These are phyloP conservation scores for Ciconia boyciana DNA, from an alignment of 2,113 vertebrate species.

Conservation along the genomic window DNA sequence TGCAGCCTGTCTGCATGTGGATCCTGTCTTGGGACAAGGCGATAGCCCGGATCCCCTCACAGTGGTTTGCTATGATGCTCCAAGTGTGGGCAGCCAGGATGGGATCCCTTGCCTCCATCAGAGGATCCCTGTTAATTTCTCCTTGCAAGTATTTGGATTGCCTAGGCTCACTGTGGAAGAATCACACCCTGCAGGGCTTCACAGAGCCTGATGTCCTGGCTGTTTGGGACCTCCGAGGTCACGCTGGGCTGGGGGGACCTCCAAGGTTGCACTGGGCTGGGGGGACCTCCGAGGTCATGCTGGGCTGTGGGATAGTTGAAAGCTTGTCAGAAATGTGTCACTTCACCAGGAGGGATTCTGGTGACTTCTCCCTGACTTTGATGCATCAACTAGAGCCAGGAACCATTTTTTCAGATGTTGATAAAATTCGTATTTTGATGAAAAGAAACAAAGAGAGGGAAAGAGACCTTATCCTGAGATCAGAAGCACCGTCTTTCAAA, in stretches of 20 bases:
- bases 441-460: not conserved
- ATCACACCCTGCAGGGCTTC: not conserved
- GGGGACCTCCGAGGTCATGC: not conserved
- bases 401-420: not conserved
- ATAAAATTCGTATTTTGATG: not conserved
- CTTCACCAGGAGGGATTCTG: not conserved
- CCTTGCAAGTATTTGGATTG: not conserved
- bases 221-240: not conserved
- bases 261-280: not conserved
- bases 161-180: not conserved
- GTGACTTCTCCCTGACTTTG: not conserved
- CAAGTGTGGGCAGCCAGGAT: not conserved
- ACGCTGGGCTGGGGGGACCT: not conserved
- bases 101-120: not conserved
- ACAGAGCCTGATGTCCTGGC: not conserved
- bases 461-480: not conserved
- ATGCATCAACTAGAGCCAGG: not conserved
- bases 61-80: not conserved
- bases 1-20: not conserved
- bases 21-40: not conserved
- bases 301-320: not conserved
- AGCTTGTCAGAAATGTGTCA: not conserved
- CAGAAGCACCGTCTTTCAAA: not conserved
- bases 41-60: not conserved
- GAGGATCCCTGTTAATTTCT: not conserved